Base-by-base conservation (phyloP, 1,140 invertebrate species). In the Diorhabda carinulata region DNA sequence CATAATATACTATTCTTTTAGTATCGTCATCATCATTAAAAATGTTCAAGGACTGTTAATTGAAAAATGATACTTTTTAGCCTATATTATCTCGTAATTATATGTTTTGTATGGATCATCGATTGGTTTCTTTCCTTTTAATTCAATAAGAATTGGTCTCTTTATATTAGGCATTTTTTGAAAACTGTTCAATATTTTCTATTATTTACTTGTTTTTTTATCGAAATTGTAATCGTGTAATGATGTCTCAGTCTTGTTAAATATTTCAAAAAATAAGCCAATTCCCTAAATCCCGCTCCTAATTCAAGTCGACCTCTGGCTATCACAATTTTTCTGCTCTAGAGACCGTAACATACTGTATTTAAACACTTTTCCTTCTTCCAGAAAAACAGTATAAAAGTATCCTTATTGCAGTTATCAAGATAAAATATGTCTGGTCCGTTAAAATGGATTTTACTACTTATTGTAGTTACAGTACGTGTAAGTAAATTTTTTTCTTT, bases 251-350 rank as follows among this genome's bases (percentile, higher is more conserved):
- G 25, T 25, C 25, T 25, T 25, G 25, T 25, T 52, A 60, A 60
- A 60, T 40, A 60, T 60, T 60, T 10, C 10, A 9, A 40, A 40
- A 60, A 60, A 60, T 42, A 7, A 6, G 59, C 7, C 72, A 73
- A 77, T 71, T 76, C 78, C 78, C 77, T 61, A 72, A 77, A 64
- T 79, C 78, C 78, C 78, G 52, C 52, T 65, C 68, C 74, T 77
- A 79, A 79, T 79, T 72, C 72, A 58, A 71, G 47, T 61, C 71
- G 62, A 69, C 72, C 73, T 64, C 56, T 67, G 68, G 74, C 74
- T 47, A 67, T 47, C 69, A 43, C 65, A 68, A 67, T 66, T 68
- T 56, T 62, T 73, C 64, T 69, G 71, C 70, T 76, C 67, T 62
- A 71, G 73, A 74, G 68, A 70, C 70, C 67, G 60, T 65, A 47